A percentile compares a stretch with the other conserved stretches of the same genome.
Evolutionary conservation across 2,888 invertebrate species (phyloP).

Genomic region (Seladonia tumulorum): DNA sequence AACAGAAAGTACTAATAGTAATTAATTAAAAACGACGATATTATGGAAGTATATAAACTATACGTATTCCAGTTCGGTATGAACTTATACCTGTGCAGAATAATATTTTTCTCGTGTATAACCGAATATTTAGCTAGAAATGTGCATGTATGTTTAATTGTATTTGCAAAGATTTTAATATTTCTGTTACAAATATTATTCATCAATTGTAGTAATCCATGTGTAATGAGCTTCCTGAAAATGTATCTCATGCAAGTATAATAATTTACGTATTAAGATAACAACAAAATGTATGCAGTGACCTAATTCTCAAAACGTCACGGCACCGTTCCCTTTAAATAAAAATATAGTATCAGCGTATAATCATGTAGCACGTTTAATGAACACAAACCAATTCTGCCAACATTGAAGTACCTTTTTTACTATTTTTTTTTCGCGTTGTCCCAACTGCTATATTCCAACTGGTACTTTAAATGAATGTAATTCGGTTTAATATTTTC

Average conservation of each 20-base stretch:
- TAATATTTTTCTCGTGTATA: neutral
- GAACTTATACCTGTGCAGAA: neutral
- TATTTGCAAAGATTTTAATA: neutral
- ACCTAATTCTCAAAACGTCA: neutral
- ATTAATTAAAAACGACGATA: neutral
- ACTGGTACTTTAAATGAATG: neutral
- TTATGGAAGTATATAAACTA: neutral
- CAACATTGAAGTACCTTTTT: neutral
- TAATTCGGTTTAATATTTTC: neutral
- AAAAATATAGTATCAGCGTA: neutral
- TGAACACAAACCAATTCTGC: neutral
- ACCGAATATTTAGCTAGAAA: neutral
- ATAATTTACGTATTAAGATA: neutral
- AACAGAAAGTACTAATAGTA: neutral
- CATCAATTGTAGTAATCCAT: neutral
- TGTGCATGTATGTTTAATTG: neutral
- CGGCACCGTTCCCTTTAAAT: neutral
- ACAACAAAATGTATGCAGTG: neutral
- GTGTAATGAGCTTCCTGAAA: neutral
- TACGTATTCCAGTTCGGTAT: neutral
- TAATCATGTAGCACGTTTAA: neutral
- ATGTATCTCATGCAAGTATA: neutral
- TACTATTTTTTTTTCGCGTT: neutral
- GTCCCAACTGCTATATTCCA: neutral
- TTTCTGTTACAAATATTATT: neutral